Conservation (phyloP, 2,888 invertebrate species). For the Meiosimyza platycephala region DNA sequence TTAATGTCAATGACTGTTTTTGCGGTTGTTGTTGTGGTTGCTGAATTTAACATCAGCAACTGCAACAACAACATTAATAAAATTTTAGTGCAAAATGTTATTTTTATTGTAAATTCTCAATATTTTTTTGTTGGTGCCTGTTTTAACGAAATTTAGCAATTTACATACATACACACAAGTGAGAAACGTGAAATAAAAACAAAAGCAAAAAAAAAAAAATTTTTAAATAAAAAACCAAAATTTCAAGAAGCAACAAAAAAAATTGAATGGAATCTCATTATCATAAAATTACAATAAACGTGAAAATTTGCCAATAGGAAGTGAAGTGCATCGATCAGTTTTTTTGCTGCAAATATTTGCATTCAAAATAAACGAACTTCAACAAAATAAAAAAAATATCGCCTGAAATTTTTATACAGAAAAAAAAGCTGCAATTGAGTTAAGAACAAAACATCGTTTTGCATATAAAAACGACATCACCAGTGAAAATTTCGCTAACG, state of each 20-base stretch:
- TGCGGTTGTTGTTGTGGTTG: slow-evolving; percentile 18
- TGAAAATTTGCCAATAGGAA: slow-evolving; percentile 35
- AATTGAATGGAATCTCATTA: slow-evolving; percentile 31
- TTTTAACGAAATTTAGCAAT: slow-evolving; percentile 35
- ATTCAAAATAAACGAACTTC: slow-evolving; percentile 23
- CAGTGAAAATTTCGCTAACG: no score
- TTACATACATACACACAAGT: slow-evolving; percentile 10
- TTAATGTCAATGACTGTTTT: slow-evolving; percentile 28
- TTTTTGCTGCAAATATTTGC: slow-evolving; percentile 22
- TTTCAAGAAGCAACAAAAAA: slow-evolving; percentile 23
- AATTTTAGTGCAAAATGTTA: slow-evolving; percentile 40
- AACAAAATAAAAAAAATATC: slow-evolving; percentile 14
- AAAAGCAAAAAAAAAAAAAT: slow-evolving; percentile 7
- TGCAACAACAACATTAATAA: slow-evolving; percentile 29
- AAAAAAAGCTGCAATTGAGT: not conserved
- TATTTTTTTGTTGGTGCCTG: slow-evolving; percentile 34
- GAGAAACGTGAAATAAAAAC: slow-evolving; percentile 4
- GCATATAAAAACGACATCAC: slow-evolving; percentile 10
- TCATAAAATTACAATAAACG: slow-evolving; percentile 32
- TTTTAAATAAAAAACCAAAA: slow-evolving; percentile 18
- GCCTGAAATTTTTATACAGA: slow-evolving; percentile 8
- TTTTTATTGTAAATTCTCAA: slow-evolving; percentile 16
- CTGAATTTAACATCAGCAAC: slow-evolving; percentile 19
- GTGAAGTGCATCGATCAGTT: slow-evolving; percentile 38
- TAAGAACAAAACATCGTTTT: no score